Conservation (phyloP, 2,797 vertebrate genomes). For the Bradypus variegatus region DNA sequence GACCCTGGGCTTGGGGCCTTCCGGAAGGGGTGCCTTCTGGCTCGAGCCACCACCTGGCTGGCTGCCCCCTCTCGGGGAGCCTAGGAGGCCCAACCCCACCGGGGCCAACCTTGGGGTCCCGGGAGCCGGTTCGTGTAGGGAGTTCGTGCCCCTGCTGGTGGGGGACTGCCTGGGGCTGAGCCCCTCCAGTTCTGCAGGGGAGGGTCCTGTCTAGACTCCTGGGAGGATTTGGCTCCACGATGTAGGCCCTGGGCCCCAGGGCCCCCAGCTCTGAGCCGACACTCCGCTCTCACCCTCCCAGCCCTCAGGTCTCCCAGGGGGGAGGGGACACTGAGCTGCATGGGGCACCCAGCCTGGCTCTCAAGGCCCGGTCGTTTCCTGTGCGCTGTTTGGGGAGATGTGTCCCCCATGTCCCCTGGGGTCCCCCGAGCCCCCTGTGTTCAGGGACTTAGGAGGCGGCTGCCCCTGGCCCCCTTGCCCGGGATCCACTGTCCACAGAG, state of each 20-base stretch:
- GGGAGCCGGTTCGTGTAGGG: background rate
- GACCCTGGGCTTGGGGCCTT: background rate
- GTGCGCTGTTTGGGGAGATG: rapidly evolving
- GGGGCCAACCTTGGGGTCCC: background rate
- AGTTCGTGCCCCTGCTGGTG: background rate
- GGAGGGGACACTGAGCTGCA: no score
- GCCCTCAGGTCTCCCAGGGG: no score
- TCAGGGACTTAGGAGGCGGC: background rate
- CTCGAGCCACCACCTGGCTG: no score
- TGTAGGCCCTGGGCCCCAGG: no score
- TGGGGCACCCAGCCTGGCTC: background rate
- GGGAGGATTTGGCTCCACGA: no score
- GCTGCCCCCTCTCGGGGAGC: background rate
- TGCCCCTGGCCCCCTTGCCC: no score
- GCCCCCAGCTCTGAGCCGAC: background rate
- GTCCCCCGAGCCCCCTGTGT: no score
- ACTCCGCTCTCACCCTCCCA: no score
- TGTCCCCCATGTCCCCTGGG: rapidly evolving
- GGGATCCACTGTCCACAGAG: rapidly evolving
- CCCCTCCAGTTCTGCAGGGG: background rate
- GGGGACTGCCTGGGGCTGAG: background rate
- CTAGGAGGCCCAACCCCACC: background rate
- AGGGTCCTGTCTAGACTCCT: rapidly evolving
- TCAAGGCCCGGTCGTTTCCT: background rate
- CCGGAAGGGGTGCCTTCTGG: background rate